Conservation (phyloP, 1,140 invertebrate genomes). For the Drosophila hydei region DNA sequence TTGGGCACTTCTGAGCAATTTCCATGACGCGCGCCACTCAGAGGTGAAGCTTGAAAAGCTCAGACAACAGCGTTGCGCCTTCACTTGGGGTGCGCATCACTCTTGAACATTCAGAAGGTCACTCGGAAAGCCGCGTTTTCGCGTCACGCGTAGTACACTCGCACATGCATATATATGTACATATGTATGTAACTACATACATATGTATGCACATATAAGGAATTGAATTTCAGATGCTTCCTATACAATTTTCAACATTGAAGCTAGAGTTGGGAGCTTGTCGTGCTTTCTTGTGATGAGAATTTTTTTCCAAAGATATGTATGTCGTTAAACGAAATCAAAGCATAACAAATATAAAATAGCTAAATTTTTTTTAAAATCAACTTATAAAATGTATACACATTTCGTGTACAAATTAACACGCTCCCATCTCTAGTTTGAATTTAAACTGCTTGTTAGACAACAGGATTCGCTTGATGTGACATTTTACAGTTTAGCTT, state of each 20-base stretch:
- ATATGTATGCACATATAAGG: constrained; percentile 16
- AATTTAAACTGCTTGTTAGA: background rate
- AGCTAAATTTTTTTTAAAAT: no score
- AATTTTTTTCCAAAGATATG: background rate
- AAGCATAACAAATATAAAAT: no score
- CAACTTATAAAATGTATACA: background rate
- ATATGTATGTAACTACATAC: background rate
- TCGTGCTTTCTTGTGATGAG: background rate
- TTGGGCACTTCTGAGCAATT: background rate
- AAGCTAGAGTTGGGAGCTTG: background rate
- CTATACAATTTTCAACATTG: background rate
- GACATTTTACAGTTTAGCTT: constrained; percentile 5
- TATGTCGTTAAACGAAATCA: background rate
- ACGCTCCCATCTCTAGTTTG: background rate
- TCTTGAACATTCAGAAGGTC: constrained; percentile 16
- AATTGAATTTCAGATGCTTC: constrained; percentile 27
- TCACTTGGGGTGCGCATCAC: constrained; percentile 8
- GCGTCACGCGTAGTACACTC: constrained; percentile 16
- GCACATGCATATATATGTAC: constrained; percentile 5
- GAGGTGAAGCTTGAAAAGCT: constrained; percentile 10
- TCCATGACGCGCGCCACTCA: background rate
- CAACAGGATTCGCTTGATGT: constrained; percentile 4
- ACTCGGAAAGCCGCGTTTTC: constrained; percentile 16
- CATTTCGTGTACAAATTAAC: constrained; percentile 1
- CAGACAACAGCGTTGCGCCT: background rate